Evolutionary conservation across 2,113 vertebrate genomes (phyloP), one percentile per base, ranked within the genome.

Genomic region (Benitochromis conjunctus): DNA sequence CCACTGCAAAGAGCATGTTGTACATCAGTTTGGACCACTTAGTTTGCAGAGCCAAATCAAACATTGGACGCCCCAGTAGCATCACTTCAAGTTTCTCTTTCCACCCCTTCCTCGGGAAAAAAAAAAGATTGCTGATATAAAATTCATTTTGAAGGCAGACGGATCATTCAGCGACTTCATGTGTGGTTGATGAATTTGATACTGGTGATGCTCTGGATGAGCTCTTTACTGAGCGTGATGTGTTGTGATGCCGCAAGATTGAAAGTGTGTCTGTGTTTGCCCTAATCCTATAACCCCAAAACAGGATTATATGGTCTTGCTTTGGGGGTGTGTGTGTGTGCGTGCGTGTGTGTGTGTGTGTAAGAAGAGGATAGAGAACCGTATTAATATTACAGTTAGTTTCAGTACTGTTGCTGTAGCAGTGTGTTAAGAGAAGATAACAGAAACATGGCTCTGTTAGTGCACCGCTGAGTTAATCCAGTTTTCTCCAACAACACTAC

Each of bases 341-440:
- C 48, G 79, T 84, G 79, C 87, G 54, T 86, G 53, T 51, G 54
- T 57, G 76, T 60, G 3, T 46, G 43, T 46, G 43, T 14, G 31
- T 34, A 81, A 56, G 12, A 43, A 78, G 13, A 71, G 66, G 66
- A 83, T 82, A 31, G 74, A 86, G 62, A 86, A 84, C 21, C 82
- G 85, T 90, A 94, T 92, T 93, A 89, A 81, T 85, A 86, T 53
- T 69, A 80, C 4, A 85, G 46, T 86, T 79, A 74, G 64, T 83
- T 58, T 77, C 60, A 9, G 58, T 81, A 76, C 83, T 82, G 77
- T 64, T 84, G 79, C 56, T 24, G 83, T 62, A 31, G 88, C 79
- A 62, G 85, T 80, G 79, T 93, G 91, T 80, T 80, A 62, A 64
- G 66, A 80, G 12, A 57, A 82, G 88, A 94, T 92, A 92, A 93